These are phyloP conservation scores for Columba janthina DNA, from an alignment of 2,113 vertebrate genomes.

Conservation along the genomic window DNA sequence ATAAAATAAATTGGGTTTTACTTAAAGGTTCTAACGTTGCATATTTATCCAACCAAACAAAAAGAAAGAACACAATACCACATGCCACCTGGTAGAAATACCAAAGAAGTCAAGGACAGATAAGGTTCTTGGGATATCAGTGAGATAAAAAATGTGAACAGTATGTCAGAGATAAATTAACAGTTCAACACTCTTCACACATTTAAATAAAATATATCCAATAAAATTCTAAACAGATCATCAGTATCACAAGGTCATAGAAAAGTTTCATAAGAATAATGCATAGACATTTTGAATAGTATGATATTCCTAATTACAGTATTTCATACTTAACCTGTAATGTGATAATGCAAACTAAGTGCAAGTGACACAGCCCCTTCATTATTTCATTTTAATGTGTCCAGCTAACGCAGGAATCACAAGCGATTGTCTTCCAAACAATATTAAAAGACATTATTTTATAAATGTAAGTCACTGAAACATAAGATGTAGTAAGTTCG, in stretches of 20 bases:
- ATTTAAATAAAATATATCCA: not conserved
- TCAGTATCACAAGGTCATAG: not conserved
- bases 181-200: not conserved
- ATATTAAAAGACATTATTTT: not conserved
- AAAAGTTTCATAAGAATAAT: not conserved
- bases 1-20: not conserved
- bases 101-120: not conserved
- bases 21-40: not conserved
- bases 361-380: not conserved
- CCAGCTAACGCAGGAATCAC: not conserved
- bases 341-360: not conserved
- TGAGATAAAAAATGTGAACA: not conserved
- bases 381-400: not conserved
- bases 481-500: not conserved
- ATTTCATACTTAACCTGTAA: not conserved
- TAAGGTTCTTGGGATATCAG: not conserved
- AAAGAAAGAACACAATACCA: not conserved
- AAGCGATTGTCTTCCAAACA: not conserved
- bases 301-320: not conserved
- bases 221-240: not conserved
- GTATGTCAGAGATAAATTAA: not conserved
- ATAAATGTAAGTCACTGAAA: not conserved
- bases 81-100: not conserved
- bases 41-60: not conserved
- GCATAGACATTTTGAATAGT: not conserved